A percentile compares a stretch with the other conserved stretches of the same genome.
Evolutionary conservation across 2,797 vertebrate genomes (phyloP).

Genomic region (Ceryle rudis): DNA sequence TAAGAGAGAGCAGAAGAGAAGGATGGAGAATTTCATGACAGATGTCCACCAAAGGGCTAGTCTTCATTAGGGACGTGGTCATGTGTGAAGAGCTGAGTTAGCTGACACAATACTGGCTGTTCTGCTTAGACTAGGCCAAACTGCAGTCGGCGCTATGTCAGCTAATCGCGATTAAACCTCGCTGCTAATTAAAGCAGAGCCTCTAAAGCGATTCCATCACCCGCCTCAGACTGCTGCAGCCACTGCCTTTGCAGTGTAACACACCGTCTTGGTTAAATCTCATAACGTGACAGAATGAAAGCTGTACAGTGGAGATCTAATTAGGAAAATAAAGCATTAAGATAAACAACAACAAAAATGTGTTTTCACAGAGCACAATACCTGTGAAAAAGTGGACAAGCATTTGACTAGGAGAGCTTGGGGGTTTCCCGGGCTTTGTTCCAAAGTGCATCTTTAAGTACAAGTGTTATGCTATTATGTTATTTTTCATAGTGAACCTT

Average conservation of each 20-base stretch:
- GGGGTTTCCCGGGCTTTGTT: conserved; percentile 14
- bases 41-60: neutral
- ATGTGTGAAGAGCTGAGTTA: neutral
- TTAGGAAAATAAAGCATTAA: neutral
- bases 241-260: neutral
- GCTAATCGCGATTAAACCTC: neutral
- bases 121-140: neutral
- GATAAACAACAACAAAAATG: conserved; percentile 13
- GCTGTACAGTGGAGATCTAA: neutral
- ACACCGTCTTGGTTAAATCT: neutral
- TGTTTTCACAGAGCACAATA: neutral
- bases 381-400: conserved; percentile 23
- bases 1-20: neutral
- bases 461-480: neutral
- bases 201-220: neutral
- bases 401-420: neutral
- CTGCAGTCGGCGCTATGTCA: neutral
- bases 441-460: conserved; percentile 17
- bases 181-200: conserved; percentile 12
- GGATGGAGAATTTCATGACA: neutral
- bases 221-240: neutral
- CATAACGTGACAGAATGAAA: neutral
- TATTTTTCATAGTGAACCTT: neutral
- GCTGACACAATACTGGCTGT: neutral
- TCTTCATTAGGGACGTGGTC: neutral